Base-by-base conservation (phyloP, 92 coral and sea anemone species). In the Siderastrea radians region DNA sequence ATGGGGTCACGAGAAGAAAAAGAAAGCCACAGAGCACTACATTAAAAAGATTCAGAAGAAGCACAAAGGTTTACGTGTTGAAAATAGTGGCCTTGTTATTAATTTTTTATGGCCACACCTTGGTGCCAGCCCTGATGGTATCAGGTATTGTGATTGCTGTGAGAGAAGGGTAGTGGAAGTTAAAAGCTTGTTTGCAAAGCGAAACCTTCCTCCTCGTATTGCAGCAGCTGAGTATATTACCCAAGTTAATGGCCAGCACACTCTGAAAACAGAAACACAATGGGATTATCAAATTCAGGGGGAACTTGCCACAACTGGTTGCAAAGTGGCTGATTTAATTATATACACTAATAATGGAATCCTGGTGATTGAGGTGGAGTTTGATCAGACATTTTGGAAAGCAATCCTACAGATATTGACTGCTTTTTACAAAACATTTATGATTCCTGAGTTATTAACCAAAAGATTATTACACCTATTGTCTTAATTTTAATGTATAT, bases 271-370 rank as follows among this genome's bases (percentile, higher is more conserved):
- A 66, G 86, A 90, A 64, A 90, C 90, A 82, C 75, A 46, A 43
- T 88, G 92, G 92, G 75, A 88, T 66, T 88, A 75, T 60, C 91
- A 88, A 57, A 88, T 88, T 19, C 87, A 88, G 47, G 87, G 78
- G 4, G 75, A 88, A 82, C 17, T 88, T 38, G 79, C 79, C 8
- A 63, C 71, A 38, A 76, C 88, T 10, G 63, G 72, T 59, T 63
- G 83, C 6, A 8, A 15, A 43, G 16, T n/a, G 19, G 88, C 88
- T 11, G 92, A 83, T 78, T 67, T 89, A 16, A 53, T 89, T 52
- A 78, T 89, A 11, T 89, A 89, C 72, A 84, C 85, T 14, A 89
- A 89, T 80, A 89, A 89, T 62, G 92, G 85, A 3, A 89, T 88
- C 78, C 38, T 83, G 85, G 49, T 89, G 52, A 75, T 89, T 49